Evolutionary conservation across 2,113 vertebrate species (phyloP), one percentile per base, ranked within the genome.

Genomic region (Fulica atra): DNA sequence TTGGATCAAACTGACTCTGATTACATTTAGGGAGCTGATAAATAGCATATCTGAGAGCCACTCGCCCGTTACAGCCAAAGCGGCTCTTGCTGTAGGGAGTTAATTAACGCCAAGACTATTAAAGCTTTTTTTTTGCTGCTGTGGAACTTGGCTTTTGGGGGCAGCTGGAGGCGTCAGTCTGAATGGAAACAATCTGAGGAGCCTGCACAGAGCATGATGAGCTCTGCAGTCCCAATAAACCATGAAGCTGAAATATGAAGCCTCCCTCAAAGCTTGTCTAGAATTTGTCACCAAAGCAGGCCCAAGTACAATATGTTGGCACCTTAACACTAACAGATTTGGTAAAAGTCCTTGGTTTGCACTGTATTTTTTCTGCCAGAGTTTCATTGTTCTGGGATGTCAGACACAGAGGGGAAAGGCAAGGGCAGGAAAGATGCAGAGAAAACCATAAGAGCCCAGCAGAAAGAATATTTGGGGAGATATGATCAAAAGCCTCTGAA

Each of bases 21-120:
- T 94, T 87, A 50, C 70, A 83, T 96, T 95, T 92, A 86, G 64
- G 74, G 59, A 92, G 54, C 83, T 93, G 96, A 96, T 48, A 95
- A 94, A 94, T n/a, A 92, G 35, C 36, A 24, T 48, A 61, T 86
- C 92, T 93, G 94, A 94, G 85, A 96, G 82, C 48, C 82, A 84
- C 61, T 89, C 3, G 2, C 1, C 59, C 1, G 1, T 93, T 90
- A 83, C 74, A 78, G 89, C 63, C 57, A 2, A 89, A 94, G 79
- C 71, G 56, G 61, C 73, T 88, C 66, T 91, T 81, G 35, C 88
- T 92, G 70, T 48, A 87, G 54, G 72, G 70, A 96, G 87, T 94
- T 94, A 96, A 96, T 96, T 97, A 95, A 80, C 93, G 51, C 18
- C 70, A 68, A 81, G 51, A 72, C 66, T 78, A 51, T 38, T 38